Conservation (phyloP, 2,113 vertebrate genomes). For the Nothobranchius kuhntae region DNA sequence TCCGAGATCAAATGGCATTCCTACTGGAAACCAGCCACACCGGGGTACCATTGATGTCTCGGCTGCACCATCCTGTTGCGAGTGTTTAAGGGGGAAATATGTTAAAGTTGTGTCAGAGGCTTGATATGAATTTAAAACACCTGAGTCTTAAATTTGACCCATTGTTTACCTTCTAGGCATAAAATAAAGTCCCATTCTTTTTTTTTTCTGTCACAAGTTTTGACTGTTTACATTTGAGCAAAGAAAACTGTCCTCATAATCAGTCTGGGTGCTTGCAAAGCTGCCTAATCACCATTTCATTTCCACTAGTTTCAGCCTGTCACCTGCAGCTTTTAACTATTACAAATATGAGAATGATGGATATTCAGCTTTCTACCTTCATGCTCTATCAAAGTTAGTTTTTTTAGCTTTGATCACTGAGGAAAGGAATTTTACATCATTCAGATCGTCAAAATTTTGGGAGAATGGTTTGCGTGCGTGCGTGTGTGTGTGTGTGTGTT, state of each 20-base stretch:
- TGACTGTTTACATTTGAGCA: conserved; percentile 61
- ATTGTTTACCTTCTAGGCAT: conserved; percentile 8
- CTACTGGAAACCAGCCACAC: conserved; percentile 30
- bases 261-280: conserved; percentile 38
- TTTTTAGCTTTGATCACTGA: conserved; percentile 14
- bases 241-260: conserved; percentile 34
- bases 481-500: conserved; percentile 34
- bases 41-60: conserved; percentile 23
- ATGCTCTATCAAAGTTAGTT: background rate
- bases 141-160: conserved; percentile 21
- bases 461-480: conserved; percentile 16
- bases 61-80: conserved; percentile 18
- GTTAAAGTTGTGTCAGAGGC: conserved; percentile 24
- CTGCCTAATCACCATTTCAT: conserved; percentile 20
- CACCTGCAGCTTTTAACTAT: conserved; percentile 20
- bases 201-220: conserved; percentile 49
- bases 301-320: conserved; percentile 14
- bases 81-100: conserved; percentile 26
- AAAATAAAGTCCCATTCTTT: conserved; percentile 7
- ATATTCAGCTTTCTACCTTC: conserved; percentile 16
- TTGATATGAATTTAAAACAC: conserved; percentile 9
- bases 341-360: conserved; percentile 30
- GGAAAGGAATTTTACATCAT: background rate
- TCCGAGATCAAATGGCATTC: conserved; percentile 34
- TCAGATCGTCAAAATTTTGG: conserved; percentile 18